Evolutionary conservation across 2,888 invertebrate species (phyloP), one percentile per base, ranked within the genome.

Genomic region (Agrotis segetum): DNA sequence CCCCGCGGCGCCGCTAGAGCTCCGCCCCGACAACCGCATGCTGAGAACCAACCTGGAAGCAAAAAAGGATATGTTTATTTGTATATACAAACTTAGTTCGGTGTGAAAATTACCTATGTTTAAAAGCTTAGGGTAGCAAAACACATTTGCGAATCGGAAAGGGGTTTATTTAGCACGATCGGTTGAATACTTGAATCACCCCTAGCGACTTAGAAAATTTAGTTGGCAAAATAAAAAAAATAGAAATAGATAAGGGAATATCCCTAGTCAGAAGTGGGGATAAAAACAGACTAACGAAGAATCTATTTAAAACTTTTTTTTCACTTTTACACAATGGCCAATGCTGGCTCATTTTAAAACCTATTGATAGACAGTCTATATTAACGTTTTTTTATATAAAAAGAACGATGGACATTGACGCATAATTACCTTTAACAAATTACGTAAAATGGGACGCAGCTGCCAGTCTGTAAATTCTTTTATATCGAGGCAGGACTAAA

Each of bases 1-100:
- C 97, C 97, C 87, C 97, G 97, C 67, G 97, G 96, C 19, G 97
- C 96, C 70, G 98, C 98, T 81, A 97, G 96, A 71, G 97, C 97
- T 61, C 97, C 96, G 56, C 97, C 97, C 83, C 97, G 97, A 82
- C 97, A 97, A 60, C 97, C 97, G 74, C 97, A 96, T 74, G 97
- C 94, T 63, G 97, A 97, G 88, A 97, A 97, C 96, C 97, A 97
- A 80, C 97, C 97, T 97, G 95, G 0, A 90, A 89, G 76, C 62
- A 84, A 78, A 63, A 73, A 59, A 11, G 6, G 7, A 46, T 7
- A 34, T 21, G 49, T n/a, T 13, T 61, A 19, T 16, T 61, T 24
- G 47, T 24, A 55, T 24, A n/a, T 40, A 40, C 2, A 40, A 40
- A 40, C 9, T 40, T 11, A 40, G 40, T 40, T 40, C 11, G 40